A percentile compares a stretch with the other conserved stretches of the same genome.
These are phyloP conservation scores for Nemapogon koenigi DNA, from an alignment of 2,888 invertebrate genomes.

Conservation along the genomic window DNA sequence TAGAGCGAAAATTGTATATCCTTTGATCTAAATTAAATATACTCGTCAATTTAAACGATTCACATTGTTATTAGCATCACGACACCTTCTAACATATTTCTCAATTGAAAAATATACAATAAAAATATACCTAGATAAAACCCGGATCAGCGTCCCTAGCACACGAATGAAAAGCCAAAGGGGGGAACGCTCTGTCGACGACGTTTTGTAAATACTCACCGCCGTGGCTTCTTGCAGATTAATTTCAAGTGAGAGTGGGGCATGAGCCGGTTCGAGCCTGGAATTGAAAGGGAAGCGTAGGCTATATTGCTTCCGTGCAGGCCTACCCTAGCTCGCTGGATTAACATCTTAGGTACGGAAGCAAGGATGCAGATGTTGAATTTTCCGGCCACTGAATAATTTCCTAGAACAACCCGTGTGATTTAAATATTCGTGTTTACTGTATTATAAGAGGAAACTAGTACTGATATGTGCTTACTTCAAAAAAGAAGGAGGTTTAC, in stretches of 20 bases:
- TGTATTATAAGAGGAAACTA: too few relatives aligned
- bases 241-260: constrained; percentile 38
- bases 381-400: constrained; percentile 11
- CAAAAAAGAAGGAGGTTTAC: too few relatives aligned
- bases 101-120: too few relatives aligned
- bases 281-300: constrained; percentile 7
- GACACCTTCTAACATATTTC: too few relatives aligned
- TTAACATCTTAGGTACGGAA: constrained; percentile 4
- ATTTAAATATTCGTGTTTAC: too few relatives aligned
- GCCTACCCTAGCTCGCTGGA: constrained; percentile 2
- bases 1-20: too few relatives aligned
- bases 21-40: too few relatives aligned
- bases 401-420: constrained; percentile 1
- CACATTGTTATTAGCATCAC: too few relatives aligned
- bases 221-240: constrained; percentile 53
- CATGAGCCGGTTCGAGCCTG: constrained; percentile 8
- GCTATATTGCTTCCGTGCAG: constrained; percentile 6
- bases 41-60: too few relatives aligned
- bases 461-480: too few relatives aligned
- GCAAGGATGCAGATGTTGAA: constrained; percentile 9
- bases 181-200: constrained; percentile 30
- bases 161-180: constrained; percentile 34
- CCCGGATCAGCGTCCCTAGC: background rate
- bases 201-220: constrained; percentile 56
- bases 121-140: too few relatives aligned